phyloP scores from a whole-genome alignment of 1,140 invertebrate species.

The Papilio polytes region DNA sequence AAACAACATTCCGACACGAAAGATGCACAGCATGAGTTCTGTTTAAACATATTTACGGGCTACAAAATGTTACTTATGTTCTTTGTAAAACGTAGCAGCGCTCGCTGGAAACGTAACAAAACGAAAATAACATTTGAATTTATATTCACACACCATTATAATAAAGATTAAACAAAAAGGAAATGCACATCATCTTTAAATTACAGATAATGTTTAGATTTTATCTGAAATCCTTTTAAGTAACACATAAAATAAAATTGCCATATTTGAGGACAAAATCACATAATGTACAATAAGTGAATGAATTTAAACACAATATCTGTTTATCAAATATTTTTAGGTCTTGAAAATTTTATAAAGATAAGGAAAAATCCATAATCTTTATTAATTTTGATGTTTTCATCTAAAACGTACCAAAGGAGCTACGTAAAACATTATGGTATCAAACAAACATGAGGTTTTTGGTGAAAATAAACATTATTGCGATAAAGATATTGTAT shows the following conservation, averaged over 20 bases:
- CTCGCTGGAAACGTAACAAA: conserved; percentile 32
- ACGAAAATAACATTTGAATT: conserved; percentile 10
- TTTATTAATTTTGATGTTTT: no score
- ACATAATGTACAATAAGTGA: neutral
- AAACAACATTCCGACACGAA: conserved; percentile 41
- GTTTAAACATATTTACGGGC: conserved; percentile 41
- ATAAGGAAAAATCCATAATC: no score
- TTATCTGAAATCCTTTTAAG: neutral
- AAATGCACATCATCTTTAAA: conserved; percentile 2
- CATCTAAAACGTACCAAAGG: no score
- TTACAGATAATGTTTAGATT: conserved; percentile 10
- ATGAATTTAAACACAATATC: no score
- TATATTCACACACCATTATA: conserved; percentile 17
- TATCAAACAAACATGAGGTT: conserved; percentile 43
- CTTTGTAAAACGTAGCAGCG: conserved; percentile 20
- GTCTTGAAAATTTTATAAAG: no score
- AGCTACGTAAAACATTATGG: no score
- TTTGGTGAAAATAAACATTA: conserved; percentile 65
- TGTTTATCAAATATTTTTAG: conserved; percentile 37
- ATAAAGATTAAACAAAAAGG: conserved; percentile 19
- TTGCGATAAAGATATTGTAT: conserved; percentile 60
- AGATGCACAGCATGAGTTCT: conserved; percentile 39
- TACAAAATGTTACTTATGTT: conserved; percentile 38
- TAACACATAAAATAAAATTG: neutral
- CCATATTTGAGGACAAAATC: neutral